A percentile compares a stretch with the other conserved stretches of the same genome.
These are phyloP conservation scores for Pipistrellus kuhlii DNA, from an alignment of 2,797 vertebrate species.

Conservation along the genomic window DNA sequence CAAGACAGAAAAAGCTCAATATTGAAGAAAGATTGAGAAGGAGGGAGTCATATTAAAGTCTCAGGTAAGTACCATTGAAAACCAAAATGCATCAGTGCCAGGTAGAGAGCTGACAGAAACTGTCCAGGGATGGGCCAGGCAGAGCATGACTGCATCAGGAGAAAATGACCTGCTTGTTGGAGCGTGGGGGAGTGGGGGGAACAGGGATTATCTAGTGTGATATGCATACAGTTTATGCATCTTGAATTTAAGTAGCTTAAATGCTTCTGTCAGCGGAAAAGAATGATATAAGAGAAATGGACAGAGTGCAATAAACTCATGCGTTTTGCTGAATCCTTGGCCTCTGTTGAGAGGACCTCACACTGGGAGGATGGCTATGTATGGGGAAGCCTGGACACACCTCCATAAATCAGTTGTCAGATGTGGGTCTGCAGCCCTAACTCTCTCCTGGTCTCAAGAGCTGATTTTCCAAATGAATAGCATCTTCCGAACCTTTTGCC, in stretches of 20 bases:
- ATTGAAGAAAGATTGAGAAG: background rate
- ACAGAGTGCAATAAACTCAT: background rate
- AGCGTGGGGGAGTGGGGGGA: no score
- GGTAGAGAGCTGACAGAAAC: background rate
- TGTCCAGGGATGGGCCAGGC: background rate
- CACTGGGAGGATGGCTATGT: no score
- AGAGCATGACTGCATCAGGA: background rate
- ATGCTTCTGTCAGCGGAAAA: background rate
- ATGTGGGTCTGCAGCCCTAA: fast-evolving
- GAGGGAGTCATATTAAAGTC: background rate
- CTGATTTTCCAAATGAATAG: background rate
- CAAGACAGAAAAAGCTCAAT: background rate
- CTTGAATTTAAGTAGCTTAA: background rate
- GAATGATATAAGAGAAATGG: background rate
- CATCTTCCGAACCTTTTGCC: background rate
- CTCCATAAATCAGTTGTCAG: background rate
- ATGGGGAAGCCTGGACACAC: background rate
- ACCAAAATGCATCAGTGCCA: background rate
- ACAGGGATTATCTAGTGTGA: background rate
- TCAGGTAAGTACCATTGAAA: background rate
- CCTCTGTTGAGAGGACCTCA: background rate
- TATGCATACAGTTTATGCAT: background rate
- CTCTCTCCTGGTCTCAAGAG: background rate
- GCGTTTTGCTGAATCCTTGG: background rate
- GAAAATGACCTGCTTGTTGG: background rate